Evolutionary conservation across 1,140 invertebrate genomes (phyloP), one percentile per base, ranked within the genome.

Genomic region (Chlorops oryzae): DNA sequence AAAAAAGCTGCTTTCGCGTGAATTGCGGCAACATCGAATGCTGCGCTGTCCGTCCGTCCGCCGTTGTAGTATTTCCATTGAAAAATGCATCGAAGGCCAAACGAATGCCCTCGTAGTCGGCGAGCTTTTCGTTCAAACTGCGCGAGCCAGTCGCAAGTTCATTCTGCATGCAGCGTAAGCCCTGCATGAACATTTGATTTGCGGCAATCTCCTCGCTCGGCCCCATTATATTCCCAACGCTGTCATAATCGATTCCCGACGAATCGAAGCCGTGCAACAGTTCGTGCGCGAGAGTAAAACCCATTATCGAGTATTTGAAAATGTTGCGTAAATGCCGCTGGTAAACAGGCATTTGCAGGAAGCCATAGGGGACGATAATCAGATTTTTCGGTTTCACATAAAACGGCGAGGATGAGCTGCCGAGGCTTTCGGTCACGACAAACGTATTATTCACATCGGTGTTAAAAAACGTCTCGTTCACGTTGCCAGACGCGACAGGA

Each of bases 1-100:
- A 91, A 71, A 90, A 90, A 22, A 89, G 67, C 64, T 91, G 86
- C 42, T 80, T 79, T 34, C 82, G 80, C 3, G 80, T 87, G 28
- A 84, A 74, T 56, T 87, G 83, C 4, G 90, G 69, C 27, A 61
- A 5, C 6, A 69, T 20, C 12, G 23, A 28, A 45, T 32, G 24
- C 5, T 45, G 43, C 15, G 24, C 4, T n/a, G 22, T 13, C 25
- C 22, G 40, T 42, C 22, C 25, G 10, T 1, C 22, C 9, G 28
- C 28, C 15, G 9, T 15, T 9, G 28, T 32, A 15, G 0, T 20
- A 15, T 58, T 54, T 0, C 28, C 53, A 0, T 53, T 59, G 5
- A 69, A 69, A 9, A 54, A 66, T 0, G 65, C 55, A 22, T 66
- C 60, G 38, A 65, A 70, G 1, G 60, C 54, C 2, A 70, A 45